Base-by-base conservation (phyloP, 2,797 vertebrate genomes). In the Limnodromus scolopaceus region DNA sequence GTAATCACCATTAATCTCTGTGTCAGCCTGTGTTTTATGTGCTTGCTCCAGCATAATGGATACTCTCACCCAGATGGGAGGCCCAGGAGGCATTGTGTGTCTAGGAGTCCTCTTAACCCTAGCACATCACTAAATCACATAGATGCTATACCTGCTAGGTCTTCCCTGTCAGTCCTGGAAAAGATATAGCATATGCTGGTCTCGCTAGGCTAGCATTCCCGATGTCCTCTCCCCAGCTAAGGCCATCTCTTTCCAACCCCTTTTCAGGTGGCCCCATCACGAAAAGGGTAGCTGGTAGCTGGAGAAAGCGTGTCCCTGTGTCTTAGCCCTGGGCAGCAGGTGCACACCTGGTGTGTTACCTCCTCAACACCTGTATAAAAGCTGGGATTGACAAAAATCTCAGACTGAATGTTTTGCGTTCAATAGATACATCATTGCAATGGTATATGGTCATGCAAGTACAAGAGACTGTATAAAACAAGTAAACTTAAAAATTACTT, bases 11-110 rank as follows among this genome's bases (percentile, higher is more conserved):
- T 96, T 93, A 92, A 96, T 97, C 88, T 93, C 45, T 30, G 32
- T 96, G 96, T 96, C 94, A 96, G 68, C 54, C 71, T 63, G 54
- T 93, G 75, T 77, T 96, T 96, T 94, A 81, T 93, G 91, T 87
- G 75, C 81, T 60, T 89, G 43, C 75, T 87, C 75, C 57, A 39
- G 41, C 54, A 85, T 87, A 96, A 93, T 34, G 78, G 77, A 80
- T 80, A 38, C 36, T 65, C 22, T 91, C 78, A 75, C 87, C 71
- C 92, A 94, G 88, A 36, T 89, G 88, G 88, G 77, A 95, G 80
- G 85, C 86, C 90, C 75, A 80, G 80, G 60, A 89, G 92, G 80
- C 72, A 93, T 45, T 64, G n/a, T 91, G 72, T 64, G 48, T 68
- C 76, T 84, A 92, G 43, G 55, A 83, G 49, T 75, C 72, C 38